These are phyloP conservation scores for Ophthalmolycus amberensis DNA, from an alignment of 2,113 vertebrate species.

Conservation along the genomic window DNA sequence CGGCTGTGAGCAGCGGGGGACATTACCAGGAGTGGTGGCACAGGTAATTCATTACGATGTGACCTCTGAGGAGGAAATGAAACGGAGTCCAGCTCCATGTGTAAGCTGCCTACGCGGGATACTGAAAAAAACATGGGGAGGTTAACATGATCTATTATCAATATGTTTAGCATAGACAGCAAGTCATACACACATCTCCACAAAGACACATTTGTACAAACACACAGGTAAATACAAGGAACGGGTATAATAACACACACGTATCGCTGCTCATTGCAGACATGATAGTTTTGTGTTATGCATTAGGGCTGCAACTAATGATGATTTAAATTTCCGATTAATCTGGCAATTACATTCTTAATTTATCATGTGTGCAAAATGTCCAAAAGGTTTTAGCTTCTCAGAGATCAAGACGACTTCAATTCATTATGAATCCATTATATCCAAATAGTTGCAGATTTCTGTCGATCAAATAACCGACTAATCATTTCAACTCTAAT, in stretches of 20 bases:
- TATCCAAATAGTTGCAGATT: neutral
- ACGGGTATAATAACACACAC: neutral
- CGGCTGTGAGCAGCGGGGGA: slow-evolving; percentile 82
- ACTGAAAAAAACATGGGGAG: slow-evolving; percentile 45
- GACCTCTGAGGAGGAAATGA: slow-evolving; percentile 81
- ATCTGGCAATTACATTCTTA: neutral
- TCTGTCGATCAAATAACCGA: neutral
- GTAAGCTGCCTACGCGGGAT: slow-evolving; percentile 62
- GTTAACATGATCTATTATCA: slow-evolving; percentile 53
- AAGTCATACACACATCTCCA: slow-evolving; percentile 2
- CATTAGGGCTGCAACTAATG: neutral
- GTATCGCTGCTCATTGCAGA: slow-evolving; percentile 4
- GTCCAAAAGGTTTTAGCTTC: neutral
- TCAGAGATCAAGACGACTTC: neutral
- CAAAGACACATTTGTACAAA: slow-evolving; percentile 21
- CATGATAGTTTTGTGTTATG: neutral
- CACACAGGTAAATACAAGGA: slow-evolving; percentile 1
- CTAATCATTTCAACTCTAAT: neutral
- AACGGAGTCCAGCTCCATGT: slow-evolving; percentile 74
- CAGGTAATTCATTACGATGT: slow-evolving; percentile 84
- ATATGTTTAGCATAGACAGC: slow-evolving; percentile 33
- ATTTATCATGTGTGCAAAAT: neutral
- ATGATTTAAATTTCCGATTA: neutral
- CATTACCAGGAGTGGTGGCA: slow-evolving; percentile 80
- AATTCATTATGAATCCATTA: neutral